A percentile compares a stretch with the other conserved stretches of the same genome.
These are phyloP conservation scores for Myathropa florea DNA, from an alignment of 2,888 invertebrate genomes.

Conservation along the genomic window DNA sequence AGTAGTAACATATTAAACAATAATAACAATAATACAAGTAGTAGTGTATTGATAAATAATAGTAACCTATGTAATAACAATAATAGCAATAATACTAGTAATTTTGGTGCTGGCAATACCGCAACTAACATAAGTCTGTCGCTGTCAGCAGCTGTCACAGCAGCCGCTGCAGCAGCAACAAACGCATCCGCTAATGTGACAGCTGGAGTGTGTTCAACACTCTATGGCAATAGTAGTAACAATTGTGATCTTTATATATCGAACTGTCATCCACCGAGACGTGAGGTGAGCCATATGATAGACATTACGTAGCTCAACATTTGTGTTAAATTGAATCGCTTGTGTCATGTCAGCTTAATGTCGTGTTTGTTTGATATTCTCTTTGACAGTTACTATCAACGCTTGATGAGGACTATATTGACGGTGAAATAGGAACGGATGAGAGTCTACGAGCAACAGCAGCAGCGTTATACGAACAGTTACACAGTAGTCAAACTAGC, in stretches of 20 bases:
- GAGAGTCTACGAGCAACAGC: constrained; percentile 70
- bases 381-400: constrained; percentile 78
- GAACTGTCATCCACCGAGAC: constrained; percentile 80
- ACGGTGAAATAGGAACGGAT: constrained; percentile 75
- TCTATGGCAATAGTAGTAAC: constrained; percentile 75
- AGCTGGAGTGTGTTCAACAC: constrained; percentile 8
- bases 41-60: constrained; percentile 66
- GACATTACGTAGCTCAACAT: neutral
- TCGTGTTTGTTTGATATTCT: neutral
- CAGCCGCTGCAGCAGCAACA: constrained; percentile 22
- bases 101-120: constrained; percentile 67
- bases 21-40: constrained; percentile 73
- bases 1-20: constrained; percentile 72
- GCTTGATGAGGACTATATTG: constrained; percentile 76
- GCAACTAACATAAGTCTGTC: constrained; percentile 49
- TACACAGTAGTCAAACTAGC: constrained; percentile 79
- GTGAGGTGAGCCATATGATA: constrained; percentile 77
- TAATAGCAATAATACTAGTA: constrained; percentile 73
- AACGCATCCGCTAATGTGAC: constrained; percentile 41
- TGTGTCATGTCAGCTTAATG: neutral
- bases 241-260: constrained; percentile 80
- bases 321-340: neutral
- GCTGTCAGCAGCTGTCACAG: constrained; percentile 37
- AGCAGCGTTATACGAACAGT: constrained; percentile 73
- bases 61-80: constrained; percentile 73